phyloP scores from a whole-genome alignment of 2,113 vertebrate species.

The Pelecanus crispus region DNA sequence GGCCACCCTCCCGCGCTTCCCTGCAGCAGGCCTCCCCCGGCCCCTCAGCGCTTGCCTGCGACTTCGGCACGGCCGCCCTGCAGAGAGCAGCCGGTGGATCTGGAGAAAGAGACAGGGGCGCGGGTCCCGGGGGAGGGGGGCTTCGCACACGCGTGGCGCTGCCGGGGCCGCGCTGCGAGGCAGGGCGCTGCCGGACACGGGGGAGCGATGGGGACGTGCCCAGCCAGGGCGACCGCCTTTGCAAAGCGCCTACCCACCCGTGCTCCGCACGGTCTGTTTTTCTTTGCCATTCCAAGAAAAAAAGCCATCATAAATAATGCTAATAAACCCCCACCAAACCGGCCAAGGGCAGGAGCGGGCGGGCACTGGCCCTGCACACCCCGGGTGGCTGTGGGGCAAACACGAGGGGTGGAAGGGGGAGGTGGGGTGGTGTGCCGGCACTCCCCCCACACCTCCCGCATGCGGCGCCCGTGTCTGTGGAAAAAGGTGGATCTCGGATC shows the following conservation, averaged over 20 bases:
- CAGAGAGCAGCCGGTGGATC: neutral
- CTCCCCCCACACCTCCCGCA: constrained; percentile 7
- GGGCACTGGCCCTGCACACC: neutral
- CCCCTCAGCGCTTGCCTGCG: neutral
- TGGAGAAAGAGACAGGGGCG: neutral
- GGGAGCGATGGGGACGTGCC: neutral
- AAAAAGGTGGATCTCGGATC: constrained; percentile 67
- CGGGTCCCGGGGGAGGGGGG: neutral
- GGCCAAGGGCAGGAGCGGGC: neutral
- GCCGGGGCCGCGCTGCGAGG: neutral
- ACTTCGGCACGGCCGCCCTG: neutral
- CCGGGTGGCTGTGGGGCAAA: neutral
- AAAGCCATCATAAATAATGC: neutral
- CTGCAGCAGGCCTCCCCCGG: neutral
- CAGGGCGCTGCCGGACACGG: neutral
- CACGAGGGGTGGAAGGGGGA: neutral
- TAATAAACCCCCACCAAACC: neutral
- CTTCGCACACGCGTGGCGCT: neutral
- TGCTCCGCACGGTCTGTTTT: neutral
- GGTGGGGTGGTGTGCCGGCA: neutral
- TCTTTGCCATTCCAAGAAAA: constrained; percentile 38
- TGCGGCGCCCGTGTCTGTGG: constrained; percentile 37
- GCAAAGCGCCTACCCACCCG: constrained; percentile 29
- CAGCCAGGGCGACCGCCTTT: neutral
- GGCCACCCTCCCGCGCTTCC: neutral